Evolutionary conservation across 2,888 invertebrate genomes (phyloP).

Genomic region (Sesia bembeciformis): DNA sequence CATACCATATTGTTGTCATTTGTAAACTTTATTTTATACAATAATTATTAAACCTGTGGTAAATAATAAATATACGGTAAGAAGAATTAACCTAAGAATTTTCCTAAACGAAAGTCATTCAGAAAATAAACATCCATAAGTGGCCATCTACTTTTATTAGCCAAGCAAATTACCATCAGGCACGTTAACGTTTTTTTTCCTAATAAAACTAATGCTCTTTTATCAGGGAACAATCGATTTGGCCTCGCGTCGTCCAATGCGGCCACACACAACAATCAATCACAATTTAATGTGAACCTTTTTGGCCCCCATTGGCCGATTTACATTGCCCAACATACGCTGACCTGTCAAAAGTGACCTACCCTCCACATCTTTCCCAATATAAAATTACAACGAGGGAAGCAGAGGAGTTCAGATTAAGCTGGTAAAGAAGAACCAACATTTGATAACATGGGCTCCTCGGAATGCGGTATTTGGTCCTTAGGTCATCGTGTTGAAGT

Average conservation of each 20-base stretch:
- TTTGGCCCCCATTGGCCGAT: conserved; percentile 40
- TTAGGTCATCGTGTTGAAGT: conserved; percentile 2
- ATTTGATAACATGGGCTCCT: conserved; percentile 6
- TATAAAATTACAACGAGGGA: neutral
- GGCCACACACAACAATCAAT: conserved; percentile 40
- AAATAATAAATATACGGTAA: too few species aligned
- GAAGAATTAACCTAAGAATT: too few species aligned
- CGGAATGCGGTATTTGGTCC: conserved; percentile 7
- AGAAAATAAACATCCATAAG: neutral
- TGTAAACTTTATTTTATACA: too few species aligned
- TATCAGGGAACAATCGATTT: conserved; percentile 40
- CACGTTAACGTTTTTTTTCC: conserved; percentile 16
- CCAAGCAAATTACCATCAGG: conserved; percentile 15
- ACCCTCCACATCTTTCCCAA: too few species aligned
- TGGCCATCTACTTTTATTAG: conserved; percentile 6
- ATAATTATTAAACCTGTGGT: too few species aligned
- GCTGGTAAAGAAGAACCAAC: conserved; percentile 5
- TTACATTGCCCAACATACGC: conserved; percentile 24
- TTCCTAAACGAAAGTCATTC: too few species aligned
- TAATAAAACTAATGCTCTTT: conserved; percentile 53
- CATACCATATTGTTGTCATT: too few species aligned
- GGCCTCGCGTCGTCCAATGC: conserved; percentile 35
- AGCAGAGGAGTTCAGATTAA: conserved; percentile 1
- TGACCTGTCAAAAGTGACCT: conserved; percentile 12
- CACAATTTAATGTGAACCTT: conserved; percentile 55